Evolutionary conservation across 1,140 invertebrate species (phyloP).

Genomic region (Euura lappo): DNA sequence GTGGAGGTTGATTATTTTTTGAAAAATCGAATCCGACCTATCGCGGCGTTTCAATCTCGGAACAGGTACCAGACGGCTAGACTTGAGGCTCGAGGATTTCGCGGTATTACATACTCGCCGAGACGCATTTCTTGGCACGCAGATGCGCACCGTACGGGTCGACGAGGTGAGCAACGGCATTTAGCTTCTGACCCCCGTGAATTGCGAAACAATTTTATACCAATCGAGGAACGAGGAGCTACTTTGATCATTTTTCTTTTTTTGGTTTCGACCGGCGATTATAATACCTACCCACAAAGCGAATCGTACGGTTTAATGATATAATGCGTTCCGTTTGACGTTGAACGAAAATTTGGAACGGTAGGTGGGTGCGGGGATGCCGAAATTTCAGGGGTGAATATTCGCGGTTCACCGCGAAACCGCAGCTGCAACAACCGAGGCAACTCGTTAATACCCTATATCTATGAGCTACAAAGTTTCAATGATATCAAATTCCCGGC

Average conservation of each 20-base stretch:
- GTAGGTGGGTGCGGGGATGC: neutral
- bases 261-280: neutral
- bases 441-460: too few relatives aligned
- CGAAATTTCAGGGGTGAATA: neutral
- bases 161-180: conserved; percentile 52
- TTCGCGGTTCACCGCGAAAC: neutral
- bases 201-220: too few relatives aligned
- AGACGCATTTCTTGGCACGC: conserved; percentile 54
- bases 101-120: conserved; percentile 8
- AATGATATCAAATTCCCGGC: neutral
- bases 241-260: neutral
- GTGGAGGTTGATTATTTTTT: too few relatives aligned
- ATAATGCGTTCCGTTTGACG: neutral
- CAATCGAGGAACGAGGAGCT: too few relatives aligned
- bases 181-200: conserved; percentile 27
- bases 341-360: neutral
- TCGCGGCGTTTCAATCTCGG: too few relatives aligned
- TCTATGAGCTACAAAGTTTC: neutral
- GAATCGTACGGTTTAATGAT: neutral
- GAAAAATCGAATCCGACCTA: too few relatives aligned
- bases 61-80: too few relatives aligned
- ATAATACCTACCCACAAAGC: neutral
- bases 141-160: conserved; percentile 28
- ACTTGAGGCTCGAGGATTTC: too few relatives aligned
- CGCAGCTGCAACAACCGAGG: neutral